phyloP scores from a whole-genome alignment of 2,888 invertebrate genomes.

The Drosophila flavopinicola region DNA sequence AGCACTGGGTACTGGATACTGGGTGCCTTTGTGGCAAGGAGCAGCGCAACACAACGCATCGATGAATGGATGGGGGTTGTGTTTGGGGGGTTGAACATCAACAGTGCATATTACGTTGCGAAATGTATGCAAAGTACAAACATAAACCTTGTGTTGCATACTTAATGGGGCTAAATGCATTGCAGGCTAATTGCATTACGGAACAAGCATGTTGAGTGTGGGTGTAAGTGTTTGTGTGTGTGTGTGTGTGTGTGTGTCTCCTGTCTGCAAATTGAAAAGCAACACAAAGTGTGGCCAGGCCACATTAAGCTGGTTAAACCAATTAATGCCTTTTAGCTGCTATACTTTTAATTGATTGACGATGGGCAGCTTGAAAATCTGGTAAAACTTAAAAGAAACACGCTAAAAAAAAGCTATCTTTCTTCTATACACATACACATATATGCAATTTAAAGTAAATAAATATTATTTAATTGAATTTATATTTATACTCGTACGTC shows the following conservation, averaged over 20 bases:
- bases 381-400: too few species aligned
- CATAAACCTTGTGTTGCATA: slow-evolving; percentile 74
- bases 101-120: slow-evolving; percentile 53
- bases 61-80: not conserved
- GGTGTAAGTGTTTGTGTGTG: slow-evolving; percentile 1
- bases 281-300: slow-evolving; percentile 23
- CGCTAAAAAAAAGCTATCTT: not conserved
- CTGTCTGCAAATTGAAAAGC: slow-evolving; percentile 1
- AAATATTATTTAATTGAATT: slow-evolving; percentile 2
- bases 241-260: slow-evolving; percentile 1
- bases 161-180: slow-evolving; percentile 73
- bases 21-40: slow-evolving; percentile 11
- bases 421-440: not conserved
- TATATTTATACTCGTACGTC: slow-evolving; percentile 24
- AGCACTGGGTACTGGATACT: not conserved
- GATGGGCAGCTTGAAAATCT: not conserved
- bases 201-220: slow-evolving; percentile 12
- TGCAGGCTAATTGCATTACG: slow-evolving; percentile 74
- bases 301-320: slow-evolving; percentile 10
- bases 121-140: slow-evolving; percentile 79
- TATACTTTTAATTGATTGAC: slow-evolving; percentile 19
- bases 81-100: not conserved
- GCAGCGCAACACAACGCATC: not conserved
- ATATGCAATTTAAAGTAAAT: not conserved
- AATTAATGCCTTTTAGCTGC: slow-evolving; percentile 23